Base-by-base conservation (phyloP, 2,113 vertebrate species). In the Apaloderma vittatum region DNA sequence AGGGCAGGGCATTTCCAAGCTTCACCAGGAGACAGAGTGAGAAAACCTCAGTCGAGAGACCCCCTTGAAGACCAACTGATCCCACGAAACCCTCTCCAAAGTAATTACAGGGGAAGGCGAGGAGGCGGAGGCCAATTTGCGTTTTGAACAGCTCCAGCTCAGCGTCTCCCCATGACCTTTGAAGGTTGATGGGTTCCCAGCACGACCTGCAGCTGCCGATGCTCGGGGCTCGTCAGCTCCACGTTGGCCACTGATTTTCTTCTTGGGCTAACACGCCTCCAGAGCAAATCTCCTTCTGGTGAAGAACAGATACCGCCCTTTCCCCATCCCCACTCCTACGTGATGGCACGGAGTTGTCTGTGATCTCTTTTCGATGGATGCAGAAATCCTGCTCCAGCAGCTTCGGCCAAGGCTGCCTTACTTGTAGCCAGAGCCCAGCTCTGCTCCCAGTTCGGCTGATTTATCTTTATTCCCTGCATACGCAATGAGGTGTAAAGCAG, bases 181-280 rank as follows among this genome's bases (percentile, higher is more conserved):
- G 86, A 54, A 90, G 82, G 81, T 65, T 37, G 40, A 52, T 15
- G 86, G 49, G 92, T 52, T 81, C 75, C 63, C 92, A 59, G 75
- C 37, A 19, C 2, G 9, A 62, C 74, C 20, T 8, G 11, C 34
- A 18, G 73, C 30, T 11, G 8, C 49, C 3, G 3, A 3, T 8
- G 5, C 43, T 8, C 24, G 22, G 48, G 61, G 32, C 59, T 65
- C 3, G 0, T 29, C 70, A 17, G 51, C 6, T 14, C 40, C 52
- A 3, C 1, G 0, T 18, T 26, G 36, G 40, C 58, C 78, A 3
- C 82, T 8, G 61, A 9, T 54, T 59, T 59, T 34, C 68, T n/a
- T 29, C 59, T 3, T 5, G 36, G 3, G 43, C 9, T 76, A 9
- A 4, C 0, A 4, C 11, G 7, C n/a, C 15, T 36, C 18, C 52